Evolutionary conservation across 2,797 vertebrate genomes (phyloP).

Genomic region (Phrynocephalus vlangalii): DNA sequence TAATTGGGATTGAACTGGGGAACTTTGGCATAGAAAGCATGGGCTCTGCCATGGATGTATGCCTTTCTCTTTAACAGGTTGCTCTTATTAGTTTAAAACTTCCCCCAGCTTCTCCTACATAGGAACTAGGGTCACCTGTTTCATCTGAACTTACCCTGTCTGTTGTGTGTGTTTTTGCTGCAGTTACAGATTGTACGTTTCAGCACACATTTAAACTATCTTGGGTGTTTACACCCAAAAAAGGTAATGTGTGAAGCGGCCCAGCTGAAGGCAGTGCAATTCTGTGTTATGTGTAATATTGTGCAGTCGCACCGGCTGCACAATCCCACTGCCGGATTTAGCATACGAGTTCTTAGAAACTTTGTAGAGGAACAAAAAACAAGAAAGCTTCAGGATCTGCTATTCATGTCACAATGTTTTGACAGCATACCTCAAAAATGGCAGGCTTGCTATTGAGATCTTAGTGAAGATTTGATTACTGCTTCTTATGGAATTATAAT

Average conservation of each 20-base stretch:
- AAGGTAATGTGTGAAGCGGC: not conserved
- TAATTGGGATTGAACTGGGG: not conserved
- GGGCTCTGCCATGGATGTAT: not conserved
- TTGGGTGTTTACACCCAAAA: not conserved
- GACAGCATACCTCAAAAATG: slow-evolving; percentile 2
- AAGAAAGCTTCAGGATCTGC: not conserved
- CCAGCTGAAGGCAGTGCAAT: not conserved
- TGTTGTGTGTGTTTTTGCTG: not conserved
- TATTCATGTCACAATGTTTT: slow-evolving; percentile 9
- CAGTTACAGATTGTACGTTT: not conserved
- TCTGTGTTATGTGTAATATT: not conserved
- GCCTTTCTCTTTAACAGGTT: not conserved
- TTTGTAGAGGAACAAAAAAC: not conserved
- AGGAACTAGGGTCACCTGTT: not conserved
- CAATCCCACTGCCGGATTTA: not conserved
- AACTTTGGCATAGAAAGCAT: not conserved
- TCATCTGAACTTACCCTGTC: not conserved
- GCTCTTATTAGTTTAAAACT: not conserved
- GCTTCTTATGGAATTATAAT: slow-evolving; percentile 6
- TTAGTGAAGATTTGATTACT: slow-evolving; percentile 16
- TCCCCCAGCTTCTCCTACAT: not conserved
- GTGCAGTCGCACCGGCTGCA: not conserved
- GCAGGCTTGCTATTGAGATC: not conserved
- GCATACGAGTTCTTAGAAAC: slow-evolving; percentile 35
- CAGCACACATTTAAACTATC: too few species aligned